phyloP scores from a whole-genome alignment of 1,140 invertebrate genomes.

The Hycleus phaleratus region DNA sequence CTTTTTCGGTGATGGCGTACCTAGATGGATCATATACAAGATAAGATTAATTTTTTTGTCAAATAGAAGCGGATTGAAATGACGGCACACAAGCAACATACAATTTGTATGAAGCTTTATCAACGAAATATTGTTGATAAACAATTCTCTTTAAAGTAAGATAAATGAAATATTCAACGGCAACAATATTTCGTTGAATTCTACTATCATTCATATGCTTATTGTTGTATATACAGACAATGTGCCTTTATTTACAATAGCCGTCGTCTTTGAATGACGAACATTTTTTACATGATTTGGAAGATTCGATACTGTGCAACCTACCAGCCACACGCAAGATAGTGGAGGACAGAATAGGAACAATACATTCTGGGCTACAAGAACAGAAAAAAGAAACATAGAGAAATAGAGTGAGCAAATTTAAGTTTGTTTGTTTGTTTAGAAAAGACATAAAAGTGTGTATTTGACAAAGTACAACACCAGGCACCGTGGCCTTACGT shows the following conservation, averaged over 20 bases:
- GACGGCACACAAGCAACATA: constrained; percentile 14
- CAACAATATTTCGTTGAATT: background rate
- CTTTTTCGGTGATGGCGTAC: constrained; percentile 60
- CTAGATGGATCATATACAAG: constrained; percentile 36
- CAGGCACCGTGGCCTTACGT: constrained; percentile 51
- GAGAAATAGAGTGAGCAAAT: constrained; percentile 9
- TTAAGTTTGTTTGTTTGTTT: too few relatives aligned
- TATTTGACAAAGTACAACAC: too few relatives aligned
- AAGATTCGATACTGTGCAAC: constrained; percentile 34
- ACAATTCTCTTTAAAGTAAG: too few relatives aligned
- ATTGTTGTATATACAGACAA: background rate
- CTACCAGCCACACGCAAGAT: constrained; percentile 43
- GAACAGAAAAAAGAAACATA: constrained; percentile 16
- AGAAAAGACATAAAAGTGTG: too few relatives aligned
- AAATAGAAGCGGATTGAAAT: background rate
- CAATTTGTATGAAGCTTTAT: constrained; percentile 8
- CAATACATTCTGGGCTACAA: constrained; percentile 17
- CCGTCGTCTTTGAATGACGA: constrained; percentile 16
- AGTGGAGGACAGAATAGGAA: constrained; percentile 24
- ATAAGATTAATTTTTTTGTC: background rate
- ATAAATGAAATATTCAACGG: too few relatives aligned
- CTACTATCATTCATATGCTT: constrained; percentile 1
- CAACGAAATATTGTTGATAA: background rate
- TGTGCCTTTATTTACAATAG: constrained; percentile 13
- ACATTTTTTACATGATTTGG: background rate